Evolutionary conservation across 2,113 vertebrate species (phyloP).

Genomic region (Oryzias curvinotus): DNA sequence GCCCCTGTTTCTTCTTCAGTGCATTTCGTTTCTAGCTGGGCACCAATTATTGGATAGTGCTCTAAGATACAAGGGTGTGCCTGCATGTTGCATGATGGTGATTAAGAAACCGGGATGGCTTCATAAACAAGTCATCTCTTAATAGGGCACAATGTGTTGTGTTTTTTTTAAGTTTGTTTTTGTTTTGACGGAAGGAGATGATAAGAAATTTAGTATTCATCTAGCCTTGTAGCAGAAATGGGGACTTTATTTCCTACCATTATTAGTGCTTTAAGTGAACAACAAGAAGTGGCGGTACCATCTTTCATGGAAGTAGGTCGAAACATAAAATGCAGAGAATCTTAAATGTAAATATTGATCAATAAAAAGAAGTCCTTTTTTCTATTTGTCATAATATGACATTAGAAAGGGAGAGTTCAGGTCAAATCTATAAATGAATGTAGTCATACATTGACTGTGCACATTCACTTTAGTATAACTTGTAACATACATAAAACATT

Average conservation of each 20-base stretch:
- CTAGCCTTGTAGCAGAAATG: background rate
- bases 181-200: constrained; percentile 43
- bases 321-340: too few species aligned
- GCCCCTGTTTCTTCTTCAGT: constrained; percentile 18
- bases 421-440: too few species aligned
- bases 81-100: constrained; percentile 13
- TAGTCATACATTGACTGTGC: too few species aligned
- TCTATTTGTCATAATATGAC: too few species aligned
- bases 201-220: constrained; percentile 45
- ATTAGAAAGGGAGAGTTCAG: too few species aligned
- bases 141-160: constrained; percentile 25
- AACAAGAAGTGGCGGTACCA: background rate
- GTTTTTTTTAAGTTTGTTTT: constrained; percentile 38
- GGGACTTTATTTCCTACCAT: background rate
- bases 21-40: constrained; percentile 41
- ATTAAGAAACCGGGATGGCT: constrained; percentile 50
- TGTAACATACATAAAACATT: too few species aligned
- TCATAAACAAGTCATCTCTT: constrained; percentile 46
- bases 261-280: background rate
- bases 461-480: too few species aligned
- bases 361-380: too few species aligned
- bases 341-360: too few species aligned
- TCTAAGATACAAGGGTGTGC: constrained; percentile 44
- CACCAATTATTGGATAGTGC: constrained; percentile 46
- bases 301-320: too few species aligned